phyloP scores from a whole-genome alignment of 1,140 invertebrate genomes.

The Lordiphosa stackelbergi region DNA sequence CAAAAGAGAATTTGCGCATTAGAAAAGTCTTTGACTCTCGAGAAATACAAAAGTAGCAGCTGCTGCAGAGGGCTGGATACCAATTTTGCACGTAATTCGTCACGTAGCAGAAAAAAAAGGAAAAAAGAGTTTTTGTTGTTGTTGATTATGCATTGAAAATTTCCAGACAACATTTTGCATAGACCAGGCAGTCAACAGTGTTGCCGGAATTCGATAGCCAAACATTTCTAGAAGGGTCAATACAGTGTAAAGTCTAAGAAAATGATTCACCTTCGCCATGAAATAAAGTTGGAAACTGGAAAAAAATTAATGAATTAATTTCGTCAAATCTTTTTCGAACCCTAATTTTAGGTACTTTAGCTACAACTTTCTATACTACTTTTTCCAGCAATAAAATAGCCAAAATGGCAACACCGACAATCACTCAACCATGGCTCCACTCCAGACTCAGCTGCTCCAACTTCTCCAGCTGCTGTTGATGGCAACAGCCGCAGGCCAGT shows the following conservation, averaged over 20 bases:
- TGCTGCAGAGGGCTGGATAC: constrained; percentile 27
- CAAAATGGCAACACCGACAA: constrained; percentile 11
- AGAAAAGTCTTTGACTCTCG: constrained; percentile 35
- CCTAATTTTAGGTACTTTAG: too few species aligned
- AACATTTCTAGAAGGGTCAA: too few species aligned
- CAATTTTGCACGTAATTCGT: constrained; percentile 73
- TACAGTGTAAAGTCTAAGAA: too few species aligned
- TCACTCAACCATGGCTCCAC: constrained; percentile 23
- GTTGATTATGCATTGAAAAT: constrained; percentile 71
- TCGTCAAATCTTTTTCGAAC: too few species aligned
- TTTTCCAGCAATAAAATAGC: constrained; percentile 2
- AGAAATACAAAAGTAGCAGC: constrained; percentile 15
- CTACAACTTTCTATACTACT: too few species aligned
- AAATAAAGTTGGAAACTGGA: too few species aligned
- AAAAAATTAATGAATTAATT: too few species aligned
- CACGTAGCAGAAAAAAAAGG: constrained; percentile 44
- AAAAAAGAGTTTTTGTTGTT: constrained; percentile 33
- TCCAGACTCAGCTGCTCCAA: constrained; percentile 9
- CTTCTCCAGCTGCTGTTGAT: constrained; percentile 21
- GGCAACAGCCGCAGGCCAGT: constrained; percentile 29
- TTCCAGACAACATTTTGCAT: constrained; percentile 64
- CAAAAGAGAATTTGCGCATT: constrained; percentile 50
- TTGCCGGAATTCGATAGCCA: too few species aligned
- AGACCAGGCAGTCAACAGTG: constrained; percentile 13
- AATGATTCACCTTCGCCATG: too few species aligned